Evolutionary conservation across 2,797 vertebrate genomes (phyloP), one percentile per base, ranked within the genome.

Genomic region (Phrynocephalus vlangalii): DNA sequence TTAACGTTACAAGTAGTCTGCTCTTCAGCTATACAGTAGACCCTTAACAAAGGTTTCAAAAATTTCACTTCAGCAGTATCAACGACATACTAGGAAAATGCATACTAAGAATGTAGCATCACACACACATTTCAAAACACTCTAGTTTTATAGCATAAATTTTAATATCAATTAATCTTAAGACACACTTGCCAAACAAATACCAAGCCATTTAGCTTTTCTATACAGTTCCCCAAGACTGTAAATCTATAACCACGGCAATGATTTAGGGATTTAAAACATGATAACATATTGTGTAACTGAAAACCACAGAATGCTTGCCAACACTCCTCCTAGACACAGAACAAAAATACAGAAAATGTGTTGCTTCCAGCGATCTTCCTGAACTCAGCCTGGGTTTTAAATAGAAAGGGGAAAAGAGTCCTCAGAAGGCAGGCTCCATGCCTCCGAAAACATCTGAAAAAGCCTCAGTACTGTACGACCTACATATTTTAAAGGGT

Each of bases 231-330:
- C 8, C 70, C 96, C 94, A 92, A 93, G 94, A 96, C 97, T 97
- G 97, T 98, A 98, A 98, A 98, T 98, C 97, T 97, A 95, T 97
- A 96, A 97, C 95, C 96, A 96, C 97, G 96, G 97, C 97, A 97
- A 97, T 97, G 97, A 98, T 98, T 98, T 97, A 97, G 97, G 96
- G 97, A 98, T 97, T 97, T 97, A 97, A 97, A 98, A 98, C 97
- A 98, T 91, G 97, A 98, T 97, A 98, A 97, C 97, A 97, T 97
- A 97, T 98, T 98, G 98, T 96, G 97, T 97, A 98, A 98, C 97
- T 97, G 96, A 96, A 97, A 97, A 97, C 97, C 98, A 97, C 98
- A 97, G 96, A 96, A 97, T 95, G 94, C 91, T 95, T 94, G 97
- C 96, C 97, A 98, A 98, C 96, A 97, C 97, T 96, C 94, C 96